Evolutionary conservation across 1,140 invertebrate genomes (phyloP), one percentile per base, ranked within the genome.

Genomic region (Drosophila tristis): DNA sequence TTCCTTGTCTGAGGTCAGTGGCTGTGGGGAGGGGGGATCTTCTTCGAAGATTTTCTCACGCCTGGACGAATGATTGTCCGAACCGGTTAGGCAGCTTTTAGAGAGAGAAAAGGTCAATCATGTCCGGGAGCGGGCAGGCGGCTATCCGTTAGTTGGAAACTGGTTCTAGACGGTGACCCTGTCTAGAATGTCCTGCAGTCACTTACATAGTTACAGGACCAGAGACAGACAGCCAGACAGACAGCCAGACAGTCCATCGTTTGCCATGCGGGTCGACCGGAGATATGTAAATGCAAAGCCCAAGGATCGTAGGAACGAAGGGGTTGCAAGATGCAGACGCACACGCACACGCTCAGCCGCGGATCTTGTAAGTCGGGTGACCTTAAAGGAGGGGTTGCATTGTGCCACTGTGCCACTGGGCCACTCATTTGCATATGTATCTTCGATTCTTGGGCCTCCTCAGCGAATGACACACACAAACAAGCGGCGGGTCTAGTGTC

Each of bases 51-150:
- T 67, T 78, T 91, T 91, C 90, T 91, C 90, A 91, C 90, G 90
- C 43, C 51, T 23, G 58, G 49, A 65, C 90, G 91, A 91, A 76
- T 91, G 85, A 86, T 90, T 87, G 90, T 91, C 90, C 67, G 35
- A 71, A 71, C 67, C 86, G 78, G 90, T 91, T 91, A 67, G 62
- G 68, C 79, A 48, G 45, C 65, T 79, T 68, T 26, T 23, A 20
- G 20, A 20, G 58, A 11, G 43, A 31, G 59, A 68, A 86, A 80
- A 82, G 71, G 82, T 78, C 80, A 78, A 74, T 31, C 16, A 47
- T 49, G 20, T 44, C 49, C 49, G 35, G 43, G 63, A 51, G 66
- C 56, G 55, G 58, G 44, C 35, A n/a, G 62, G 54, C 61, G 39
- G 57, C 66, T 71, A 68, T 81, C 74, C 76, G 68, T 71, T 53